A percentile compares a stretch with the other conserved stretches of the same genome.
Conservation (phyloP, 2,113 vertebrate genomes). For the Centropus bengalensis region DNA sequence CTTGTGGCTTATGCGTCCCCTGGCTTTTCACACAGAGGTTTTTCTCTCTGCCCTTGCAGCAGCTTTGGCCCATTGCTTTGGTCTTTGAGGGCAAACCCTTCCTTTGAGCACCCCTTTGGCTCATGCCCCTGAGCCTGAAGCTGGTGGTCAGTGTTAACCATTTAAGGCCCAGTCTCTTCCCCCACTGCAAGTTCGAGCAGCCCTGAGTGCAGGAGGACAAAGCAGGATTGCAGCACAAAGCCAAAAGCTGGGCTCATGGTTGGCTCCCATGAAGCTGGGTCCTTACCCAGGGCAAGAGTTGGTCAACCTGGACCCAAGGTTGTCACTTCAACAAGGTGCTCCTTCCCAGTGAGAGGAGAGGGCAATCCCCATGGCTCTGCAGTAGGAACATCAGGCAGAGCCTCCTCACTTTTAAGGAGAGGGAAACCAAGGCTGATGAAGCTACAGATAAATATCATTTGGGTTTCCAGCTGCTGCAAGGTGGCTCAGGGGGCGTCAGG, state of each 20-base stretch:
- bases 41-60: background rate
- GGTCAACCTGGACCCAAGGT: background rate
- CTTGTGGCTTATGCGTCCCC: background rate
- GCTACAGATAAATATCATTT: background rate
- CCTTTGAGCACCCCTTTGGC: background rate
- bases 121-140: no score
- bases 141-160: background rate
- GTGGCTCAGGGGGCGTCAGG: background rate
- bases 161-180: background rate
- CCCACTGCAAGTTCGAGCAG: rapidly evolving
- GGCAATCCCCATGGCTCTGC: background rate
- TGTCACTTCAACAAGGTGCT: background rate
- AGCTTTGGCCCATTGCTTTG: rapidly evolving
- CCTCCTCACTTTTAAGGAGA: background rate
- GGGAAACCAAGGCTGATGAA: background rate
- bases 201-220: background rate
- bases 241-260: background rate
- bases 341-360: background rate
- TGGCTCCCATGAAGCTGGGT: background rate
- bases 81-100: background rate
- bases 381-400: background rate
- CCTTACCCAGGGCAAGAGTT: no score
- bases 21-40: background rate
- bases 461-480: background rate
- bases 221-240: background rate